Conservation (phyloP, 2,888 invertebrate genomes). For the Bombylius discolor region DNA sequence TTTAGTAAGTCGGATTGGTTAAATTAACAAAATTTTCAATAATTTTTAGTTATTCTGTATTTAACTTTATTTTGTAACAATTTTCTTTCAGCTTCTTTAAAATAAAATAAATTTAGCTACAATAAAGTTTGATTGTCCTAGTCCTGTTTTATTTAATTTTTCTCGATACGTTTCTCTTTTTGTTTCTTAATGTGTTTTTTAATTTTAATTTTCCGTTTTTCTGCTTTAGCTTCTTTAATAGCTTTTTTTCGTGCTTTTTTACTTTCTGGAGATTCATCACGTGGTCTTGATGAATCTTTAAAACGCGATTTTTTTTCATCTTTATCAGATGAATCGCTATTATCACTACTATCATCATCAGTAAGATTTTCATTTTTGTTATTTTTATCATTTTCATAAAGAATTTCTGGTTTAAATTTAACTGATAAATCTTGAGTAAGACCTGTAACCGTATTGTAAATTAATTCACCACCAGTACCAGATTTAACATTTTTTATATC, state of each 20-base stretch:
- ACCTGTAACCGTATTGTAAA: constrained; percentile 79
- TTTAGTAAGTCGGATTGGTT: too few relatives aligned
- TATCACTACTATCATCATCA: constrained; percentile 13
- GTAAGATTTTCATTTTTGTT: constrained; percentile 15
- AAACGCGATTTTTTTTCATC: constrained; percentile 42
- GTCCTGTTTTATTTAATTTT: not conserved
- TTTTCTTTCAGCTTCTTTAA: too few relatives aligned
- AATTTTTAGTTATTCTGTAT: too few relatives aligned
- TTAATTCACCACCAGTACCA: constrained; percentile 56
- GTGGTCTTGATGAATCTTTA: constrained; percentile 52
- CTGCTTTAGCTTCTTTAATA: constrained; percentile 76
- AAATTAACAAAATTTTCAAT: too few relatives aligned
- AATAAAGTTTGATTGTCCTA: too few relatives aligned
- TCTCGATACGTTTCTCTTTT: constrained; percentile 47
- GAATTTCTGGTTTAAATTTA: constrained; percentile 53
- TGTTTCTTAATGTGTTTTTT: constrained; percentile 91
- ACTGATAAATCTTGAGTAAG: constrained; percentile 68
- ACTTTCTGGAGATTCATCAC: constrained; percentile 68
- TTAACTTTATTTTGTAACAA: too few relatives aligned
- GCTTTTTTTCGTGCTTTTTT: constrained; percentile 76
- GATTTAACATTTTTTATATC: constrained; percentile 71
- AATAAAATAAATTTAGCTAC: too few relatives aligned
- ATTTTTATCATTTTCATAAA: constrained; percentile 28
- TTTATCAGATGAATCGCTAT: constrained; percentile 18
- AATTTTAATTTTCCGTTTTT: constrained; percentile 75